These are phyloP conservation scores for Halesus radiatus DNA, from an alignment of 1,140 invertebrate species.

Conservation along the genomic window DNA sequence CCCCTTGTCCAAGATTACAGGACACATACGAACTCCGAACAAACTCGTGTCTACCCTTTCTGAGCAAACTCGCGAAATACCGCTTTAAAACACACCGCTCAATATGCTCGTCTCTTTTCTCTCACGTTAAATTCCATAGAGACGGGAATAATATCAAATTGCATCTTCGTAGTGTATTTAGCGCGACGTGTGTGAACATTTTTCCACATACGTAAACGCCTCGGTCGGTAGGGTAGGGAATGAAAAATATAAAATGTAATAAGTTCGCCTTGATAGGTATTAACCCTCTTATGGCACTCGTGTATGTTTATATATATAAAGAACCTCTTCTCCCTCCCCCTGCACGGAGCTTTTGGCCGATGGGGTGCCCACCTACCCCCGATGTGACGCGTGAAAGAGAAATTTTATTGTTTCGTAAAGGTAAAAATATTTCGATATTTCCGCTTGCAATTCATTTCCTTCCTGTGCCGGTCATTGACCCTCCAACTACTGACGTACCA, in stretches of 20 bases:
- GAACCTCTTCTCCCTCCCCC: neutral
- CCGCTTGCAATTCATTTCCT: constrained; percentile 38
- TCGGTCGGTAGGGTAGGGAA: constrained; percentile 29
- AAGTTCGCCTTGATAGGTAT: constrained; percentile 51
- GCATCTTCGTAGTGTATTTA: neutral
- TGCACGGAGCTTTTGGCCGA: constrained; percentile 1
- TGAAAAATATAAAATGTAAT: constrained; percentile 51
- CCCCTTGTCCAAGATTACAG: constrained; percentile 45
- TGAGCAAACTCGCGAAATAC: constrained; percentile 22
- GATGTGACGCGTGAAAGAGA: constrained; percentile 12
- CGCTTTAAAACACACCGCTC: neutral
- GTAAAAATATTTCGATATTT: constrained; percentile 34
- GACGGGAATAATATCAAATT: neutral
- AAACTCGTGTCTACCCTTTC: neutral
- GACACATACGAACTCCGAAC: constrained; percentile 40
- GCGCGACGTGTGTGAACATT: neutral
- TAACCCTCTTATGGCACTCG: constrained; percentile 41
- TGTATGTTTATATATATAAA: constrained; percentile 38
- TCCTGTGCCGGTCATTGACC: constrained; percentile 4
- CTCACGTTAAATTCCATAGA: neutral
- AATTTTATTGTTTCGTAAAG: constrained; percentile 37
- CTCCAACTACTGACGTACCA: neutral
- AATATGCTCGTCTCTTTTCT: constrained; percentile 25
- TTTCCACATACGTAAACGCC: constrained; percentile 42
- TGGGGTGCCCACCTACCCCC: constrained; percentile 2